Conservation (phyloP, 2,888 invertebrate genomes). For the Caenorhabditis sp. region DNA sequence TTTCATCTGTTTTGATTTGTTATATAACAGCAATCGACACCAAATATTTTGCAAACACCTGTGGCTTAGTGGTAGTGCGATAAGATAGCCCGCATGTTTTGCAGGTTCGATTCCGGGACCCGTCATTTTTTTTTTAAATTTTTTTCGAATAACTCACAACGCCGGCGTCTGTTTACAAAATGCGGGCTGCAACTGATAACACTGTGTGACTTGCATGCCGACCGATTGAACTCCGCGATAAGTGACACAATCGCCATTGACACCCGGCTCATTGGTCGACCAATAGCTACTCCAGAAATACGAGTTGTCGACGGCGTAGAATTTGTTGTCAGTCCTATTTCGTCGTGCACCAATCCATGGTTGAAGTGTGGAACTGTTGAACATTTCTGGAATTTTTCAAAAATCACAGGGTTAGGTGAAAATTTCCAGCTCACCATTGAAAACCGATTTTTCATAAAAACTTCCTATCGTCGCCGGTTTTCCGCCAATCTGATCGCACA, state of each 20-base stretch:
- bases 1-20: too few relatives aligned
- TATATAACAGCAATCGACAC: too few relatives aligned
- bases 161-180: conserved; percentile 29
- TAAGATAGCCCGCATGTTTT: too few relatives aligned
- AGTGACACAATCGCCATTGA: conserved; percentile 28
- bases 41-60: too few relatives aligned
- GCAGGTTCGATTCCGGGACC: too few relatives aligned
- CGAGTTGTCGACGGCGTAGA: conserved; percentile 22
- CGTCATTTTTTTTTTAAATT: too few relatives aligned
- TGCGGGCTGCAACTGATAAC: conserved; percentile 35
- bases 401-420: neutral
- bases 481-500: conserved; percentile 22
- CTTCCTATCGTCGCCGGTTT: conserved; percentile 13
- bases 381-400: conserved; percentile 11
- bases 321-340: conserved; percentile 14
- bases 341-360: conserved; percentile 20
- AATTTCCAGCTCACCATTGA: conserved; percentile 1
- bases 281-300: conserved; percentile 13
- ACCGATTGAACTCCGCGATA: conserved; percentile 9
- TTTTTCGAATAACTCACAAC: conserved; percentile 5
- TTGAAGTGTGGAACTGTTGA: conserved; percentile 14
- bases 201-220: conserved; percentile 26
- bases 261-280: conserved; percentile 15
- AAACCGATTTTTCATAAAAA: conserved; percentile 10
- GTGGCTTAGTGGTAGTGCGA: too few relatives aligned